These are phyloP conservation scores for Lepidonotus clava DNA, from an alignment of 2,888 invertebrate genomes.

Conservation along the genomic window DNA sequence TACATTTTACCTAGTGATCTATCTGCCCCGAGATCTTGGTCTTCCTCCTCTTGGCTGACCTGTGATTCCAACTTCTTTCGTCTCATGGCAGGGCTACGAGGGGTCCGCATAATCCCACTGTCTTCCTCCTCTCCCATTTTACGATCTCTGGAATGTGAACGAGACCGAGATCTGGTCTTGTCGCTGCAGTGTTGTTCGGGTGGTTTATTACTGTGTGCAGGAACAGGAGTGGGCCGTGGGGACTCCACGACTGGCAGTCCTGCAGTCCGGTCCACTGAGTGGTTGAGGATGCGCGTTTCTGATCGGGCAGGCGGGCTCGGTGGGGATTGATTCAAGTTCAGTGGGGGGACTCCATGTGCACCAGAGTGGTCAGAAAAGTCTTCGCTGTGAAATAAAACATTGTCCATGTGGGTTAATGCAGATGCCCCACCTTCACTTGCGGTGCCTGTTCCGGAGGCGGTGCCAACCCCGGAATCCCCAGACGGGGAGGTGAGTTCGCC, in stretches of 20 bases:
- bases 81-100: constrained; percentile 13
- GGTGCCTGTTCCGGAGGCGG: neutral
- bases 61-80: neutral
- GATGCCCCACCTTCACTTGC: neutral
- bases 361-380: constrained; percentile 23
- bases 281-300: constrained; percentile 32
- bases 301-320: constrained; percentile 16
- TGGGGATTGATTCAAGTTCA: neutral
- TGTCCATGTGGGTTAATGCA: constrained; percentile 49
- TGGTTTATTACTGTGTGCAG: neutral
- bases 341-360: neutral
- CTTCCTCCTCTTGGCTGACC: neutral
- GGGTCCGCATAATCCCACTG: neutral
- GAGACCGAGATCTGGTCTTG: neutral
- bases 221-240: neutral
- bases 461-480: neutral
- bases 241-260: constrained; percentile 44
- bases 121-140: neutral
- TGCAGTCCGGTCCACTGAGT: neutral
- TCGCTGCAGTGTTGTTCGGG: neutral
- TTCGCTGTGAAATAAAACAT: constrained; percentile 55
- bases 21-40: neutral
- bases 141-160: neutral
- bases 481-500: neutral
- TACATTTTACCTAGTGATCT: neutral